Evolutionary conservation across 2,888 invertebrate genomes (phyloP), one percentile per base, ranked within the genome.

Genomic region (Thymelicus sylvestris): DNA sequence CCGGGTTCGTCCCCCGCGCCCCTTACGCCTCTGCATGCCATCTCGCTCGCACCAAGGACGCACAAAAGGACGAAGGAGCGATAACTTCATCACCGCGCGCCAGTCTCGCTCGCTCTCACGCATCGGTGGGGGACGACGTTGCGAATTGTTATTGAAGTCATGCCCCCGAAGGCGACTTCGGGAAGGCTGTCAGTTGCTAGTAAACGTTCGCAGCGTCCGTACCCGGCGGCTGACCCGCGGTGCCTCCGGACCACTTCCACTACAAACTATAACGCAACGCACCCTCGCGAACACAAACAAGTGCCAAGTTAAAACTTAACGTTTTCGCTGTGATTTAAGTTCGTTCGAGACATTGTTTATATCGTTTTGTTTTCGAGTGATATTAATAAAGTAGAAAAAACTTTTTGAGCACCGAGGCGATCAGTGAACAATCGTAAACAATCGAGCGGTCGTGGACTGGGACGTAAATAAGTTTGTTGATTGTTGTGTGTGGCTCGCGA

Each of bases 1-100:
- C 90, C 90, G 88, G 84, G 86, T 86, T 81, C 89, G 84, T 79
- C 85, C 85, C 85, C 84, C 89, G 83, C 88, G 78, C 85, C 81
- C 76, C 86, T 77, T 78, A 75, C 81, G 76, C 79, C 81, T 88
- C 81, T 78, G 79, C 82, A 75, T 81, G 72, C 86, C 81, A 80
- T 93, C 91, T 89, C 90, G 84, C 88, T 92, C 87, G 85, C 91
- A 87, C 93, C 85, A 89, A 90, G 91, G 92, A 93, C 92, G 88
- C 88, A 93, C 94, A 94, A 94, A 94, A 94, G 94, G 94, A 94
- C 93, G 91, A 93, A 94, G 94, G 93, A 94, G 91, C 93, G 93
- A 93, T 93, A 93, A 93, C 93, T 93, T 93, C 93, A 93, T 93
- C 93, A 93, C 90, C 81, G 90, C 81, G 87, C 81, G 84, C 77